These are phyloP conservation scores for Drosophila malerkotliana DNA, from an alignment of 1,140 invertebrate genomes.

Conservation along the genomic window DNA sequence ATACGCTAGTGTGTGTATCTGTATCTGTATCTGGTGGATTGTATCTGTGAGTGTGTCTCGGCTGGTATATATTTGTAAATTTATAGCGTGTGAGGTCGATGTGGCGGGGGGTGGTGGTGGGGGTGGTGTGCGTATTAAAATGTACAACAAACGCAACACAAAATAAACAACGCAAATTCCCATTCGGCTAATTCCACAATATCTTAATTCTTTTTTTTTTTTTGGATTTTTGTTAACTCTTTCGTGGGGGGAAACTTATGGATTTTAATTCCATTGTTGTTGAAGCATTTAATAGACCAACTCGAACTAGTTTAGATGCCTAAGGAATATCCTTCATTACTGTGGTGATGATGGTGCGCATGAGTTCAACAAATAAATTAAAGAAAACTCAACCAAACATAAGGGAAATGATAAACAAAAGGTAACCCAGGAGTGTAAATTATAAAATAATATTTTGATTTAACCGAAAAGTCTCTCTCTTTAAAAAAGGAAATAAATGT, in stretches of 20 bases:
- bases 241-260: not conserved
- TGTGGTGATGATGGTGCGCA: slow-evolving; percentile 75
- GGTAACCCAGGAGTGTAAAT: slow-evolving; percentile 7
- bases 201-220: slow-evolving; percentile 20
- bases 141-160: slow-evolving; percentile 81
- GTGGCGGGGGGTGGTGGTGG: not conserved
- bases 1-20: slow-evolving; percentile 19
- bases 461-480: not conserved
- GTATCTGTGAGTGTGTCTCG: slow-evolving; percentile 19
- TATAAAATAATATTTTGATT: too few species aligned
- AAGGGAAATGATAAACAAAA: slow-evolving; percentile 41
- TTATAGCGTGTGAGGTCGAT: slow-evolving; percentile 53
- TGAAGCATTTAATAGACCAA: slow-evolving; percentile 32
- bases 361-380: slow-evolving; percentile 57
- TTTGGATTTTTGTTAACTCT: not conserved
- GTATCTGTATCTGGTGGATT: slow-evolving; percentile 13
- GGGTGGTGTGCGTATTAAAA: slow-evolving; percentile 45
- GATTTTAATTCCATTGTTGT: slow-evolving; percentile 76
- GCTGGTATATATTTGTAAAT: slow-evolving; percentile 23
- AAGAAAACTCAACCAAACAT: slow-evolving; percentile 30
- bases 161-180: slow-evolving; percentile 77
- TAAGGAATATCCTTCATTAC: slow-evolving; percentile 27
- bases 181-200: slow-evolving; percentile 34
- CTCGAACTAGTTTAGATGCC: slow-evolving; percentile 22
- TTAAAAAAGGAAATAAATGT: slow-evolving; percentile 14